Evolutionary conservation across 2,888 invertebrate species (phyloP), one percentile per base, ranked within the genome.

Genomic region (Malthinus flaveolus): DNA sequence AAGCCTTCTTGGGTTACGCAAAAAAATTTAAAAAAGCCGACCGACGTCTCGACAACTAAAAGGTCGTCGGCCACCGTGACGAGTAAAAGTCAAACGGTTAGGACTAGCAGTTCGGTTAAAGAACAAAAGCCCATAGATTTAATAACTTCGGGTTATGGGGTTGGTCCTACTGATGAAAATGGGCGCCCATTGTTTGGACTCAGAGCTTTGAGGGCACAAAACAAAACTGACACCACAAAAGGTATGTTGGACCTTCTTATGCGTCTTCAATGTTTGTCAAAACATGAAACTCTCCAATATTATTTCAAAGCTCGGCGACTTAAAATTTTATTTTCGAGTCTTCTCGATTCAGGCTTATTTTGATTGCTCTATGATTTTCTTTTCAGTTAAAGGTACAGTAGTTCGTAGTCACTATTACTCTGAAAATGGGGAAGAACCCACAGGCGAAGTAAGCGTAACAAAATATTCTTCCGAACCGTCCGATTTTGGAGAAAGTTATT

Each of bases 141-240:
- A 31, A 87, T 92, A 57, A 91, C 88, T 2, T 91, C 91, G 1
- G 89, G 90, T 74, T 92, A 92, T 75, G 91, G 91, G 1, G 88
- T 90, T 1, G 92, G 92, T 0, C 92, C 92, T 23, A 86, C 89
- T 1, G 92, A 92, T 73, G 89, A 91, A 64, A 86, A 90, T 67
- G 91, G 92, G 8, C 81, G 84, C 56, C 91, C 91, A 13, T 80
- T 92, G 56, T 92, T 92, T 78, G 92, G 92, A 52, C 85, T 92
- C 66, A 85, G 84, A 72, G 91, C 92, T 55, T 81, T 92, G 58
- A 81, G 84, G 63, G 82, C 82, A 57, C 83, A 84, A 71, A 78
- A 78, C 67, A 84, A 84, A 69, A 83, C 84, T 69, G 82, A 83
- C 71, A 85, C 84, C 75, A 85, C 83, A 68, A 85, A 86, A 84